These are phyloP conservation scores for Sebastes baramenuke DNA, from an alignment of 2,797 vertebrate genomes.

Conservation along the genomic window DNA sequence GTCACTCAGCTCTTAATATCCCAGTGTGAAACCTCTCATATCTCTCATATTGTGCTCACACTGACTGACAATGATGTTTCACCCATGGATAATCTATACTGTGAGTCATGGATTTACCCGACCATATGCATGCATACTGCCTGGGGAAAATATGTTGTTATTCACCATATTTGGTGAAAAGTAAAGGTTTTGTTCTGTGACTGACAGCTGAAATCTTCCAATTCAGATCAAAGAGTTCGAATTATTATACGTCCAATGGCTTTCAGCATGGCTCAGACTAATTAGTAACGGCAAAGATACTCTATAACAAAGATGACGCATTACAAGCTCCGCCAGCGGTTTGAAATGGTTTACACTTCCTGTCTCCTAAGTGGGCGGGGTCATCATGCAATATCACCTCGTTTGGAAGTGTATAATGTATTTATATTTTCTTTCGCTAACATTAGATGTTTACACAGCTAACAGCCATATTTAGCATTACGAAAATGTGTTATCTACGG, in stretches of 20 bases:
- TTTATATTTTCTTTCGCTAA: too few relatives aligned
- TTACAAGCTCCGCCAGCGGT: too few relatives aligned
- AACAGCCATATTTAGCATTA: too few relatives aligned
- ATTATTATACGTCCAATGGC: neutral
- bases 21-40: conserved; percentile 3
- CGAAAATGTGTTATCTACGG: too few relatives aligned
- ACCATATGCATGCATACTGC: neutral
- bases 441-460: too few relatives aligned
- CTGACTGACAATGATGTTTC: conserved; percentile 25
- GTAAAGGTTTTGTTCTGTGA: conserved; percentile 5
- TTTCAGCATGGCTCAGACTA: neutral
- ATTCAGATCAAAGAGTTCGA: neutral
- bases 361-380: too few relatives aligned
- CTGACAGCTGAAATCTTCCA: neutral
- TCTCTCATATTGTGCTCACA: neutral
- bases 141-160: neutral
- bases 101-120: conserved; percentile 23
- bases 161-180: conserved; percentile 10
- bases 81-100: neutral
- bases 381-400: too few relatives aligned
- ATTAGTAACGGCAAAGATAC: neutral
- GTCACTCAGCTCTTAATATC: conserved; percentile 7
- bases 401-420: too few relatives aligned
- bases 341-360: too few relatives aligned
- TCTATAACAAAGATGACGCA: too few relatives aligned